phyloP scores from a whole-genome alignment of 2,888 invertebrate genomes.

The Scaptomyza cyrtandrae region DNA sequence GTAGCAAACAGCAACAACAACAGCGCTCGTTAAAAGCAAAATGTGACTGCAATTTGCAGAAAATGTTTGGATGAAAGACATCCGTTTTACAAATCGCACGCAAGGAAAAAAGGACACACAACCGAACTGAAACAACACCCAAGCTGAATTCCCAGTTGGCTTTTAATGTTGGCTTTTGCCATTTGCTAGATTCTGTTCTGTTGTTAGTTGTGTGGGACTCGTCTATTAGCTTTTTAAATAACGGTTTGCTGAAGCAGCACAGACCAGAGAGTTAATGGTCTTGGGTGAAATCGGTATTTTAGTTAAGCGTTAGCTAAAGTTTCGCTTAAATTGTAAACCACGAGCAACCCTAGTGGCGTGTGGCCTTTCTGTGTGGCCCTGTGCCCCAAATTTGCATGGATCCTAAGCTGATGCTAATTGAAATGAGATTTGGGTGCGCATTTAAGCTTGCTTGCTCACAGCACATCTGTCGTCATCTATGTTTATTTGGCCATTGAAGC shows the following conservation, averaged over 20 bases:
- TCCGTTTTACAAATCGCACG: conserved; percentile 68
- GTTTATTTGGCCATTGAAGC: conserved; percentile 19
- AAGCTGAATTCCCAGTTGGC: conserved; percentile 39
- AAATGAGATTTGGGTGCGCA: conserved; percentile 52
- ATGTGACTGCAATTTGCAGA: conserved; percentile 56
- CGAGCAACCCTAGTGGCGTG: conserved; percentile 36
- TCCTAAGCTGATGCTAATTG: conserved; percentile 57
- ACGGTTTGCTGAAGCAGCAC: conserved; percentile 63
- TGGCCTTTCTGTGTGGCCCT: conserved; percentile 3
- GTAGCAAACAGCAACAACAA: conserved; percentile 6
- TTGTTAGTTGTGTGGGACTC: conserved; percentile 8
- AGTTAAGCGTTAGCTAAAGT: conserved; percentile 19
- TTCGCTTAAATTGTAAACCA: conserved; percentile 39
- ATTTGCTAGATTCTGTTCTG: conserved; percentile 2
- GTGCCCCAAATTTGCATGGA: conserved; percentile 54
- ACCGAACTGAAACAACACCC: conserved; percentile 25
- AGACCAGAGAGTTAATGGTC: conserved; percentile 38
- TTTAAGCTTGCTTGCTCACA: conserved; percentile 1
- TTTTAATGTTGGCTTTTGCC: conserved; percentile 5
- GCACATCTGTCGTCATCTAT: conserved; percentile 23
- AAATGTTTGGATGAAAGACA: conserved; percentile 58
- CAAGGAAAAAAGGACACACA: conserved; percentile 27
- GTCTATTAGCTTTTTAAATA: conserved; percentile 44
- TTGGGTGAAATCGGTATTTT: conserved; percentile 31
- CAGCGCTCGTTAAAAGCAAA: conserved; percentile 56